Conservation (phyloP, 2,797 vertebrate species). For the Danionella dracula region DNA sequence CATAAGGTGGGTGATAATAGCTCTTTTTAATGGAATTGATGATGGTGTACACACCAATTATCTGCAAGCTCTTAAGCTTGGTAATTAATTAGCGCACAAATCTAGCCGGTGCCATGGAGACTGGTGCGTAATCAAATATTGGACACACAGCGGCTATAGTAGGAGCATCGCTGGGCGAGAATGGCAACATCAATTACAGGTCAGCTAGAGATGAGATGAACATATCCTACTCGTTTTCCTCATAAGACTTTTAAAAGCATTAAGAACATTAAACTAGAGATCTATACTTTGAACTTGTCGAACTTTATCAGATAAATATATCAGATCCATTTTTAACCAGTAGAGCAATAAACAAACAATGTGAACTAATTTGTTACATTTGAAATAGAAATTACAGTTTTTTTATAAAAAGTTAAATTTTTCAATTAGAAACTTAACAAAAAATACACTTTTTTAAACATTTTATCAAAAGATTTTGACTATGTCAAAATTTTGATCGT, state of each 20-base stretch:
- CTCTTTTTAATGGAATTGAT: slow-evolving; percentile 49
- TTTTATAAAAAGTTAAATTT: too few species aligned
- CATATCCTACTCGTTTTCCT: not conserved
- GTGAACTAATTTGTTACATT: too few species aligned
- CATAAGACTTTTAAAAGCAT: not conserved
- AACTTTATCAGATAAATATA: too few species aligned
- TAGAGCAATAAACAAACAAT: too few species aligned
- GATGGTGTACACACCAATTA: slow-evolving; percentile 51
- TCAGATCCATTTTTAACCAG: too few species aligned
- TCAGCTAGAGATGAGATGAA: slow-evolving; percentile 35
- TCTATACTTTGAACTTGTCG: not conserved
- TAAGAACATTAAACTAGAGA: not conserved
- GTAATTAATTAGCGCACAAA: slow-evolving; percentile 48
- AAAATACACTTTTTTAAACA: too few species aligned
- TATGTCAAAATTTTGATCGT: too few species aligned
- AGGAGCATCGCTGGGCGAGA: slow-evolving; percentile 12
- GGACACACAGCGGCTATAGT: slow-evolving; percentile 19
- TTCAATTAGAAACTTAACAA: too few species aligned
- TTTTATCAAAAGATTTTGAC: too few species aligned
- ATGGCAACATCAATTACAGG: slow-evolving; percentile 42
- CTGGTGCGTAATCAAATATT: slow-evolving; percentile 40
- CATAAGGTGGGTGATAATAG: slow-evolving; percentile 50
- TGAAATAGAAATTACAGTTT: too few species aligned
- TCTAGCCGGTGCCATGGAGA: slow-evolving; percentile 38
- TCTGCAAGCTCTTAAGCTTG: slow-evolving; percentile 43